These are phyloP conservation scores for Caloenas nicobarica DNA, from an alignment of 2,113 vertebrate genomes.

Conservation along the genomic window DNA sequence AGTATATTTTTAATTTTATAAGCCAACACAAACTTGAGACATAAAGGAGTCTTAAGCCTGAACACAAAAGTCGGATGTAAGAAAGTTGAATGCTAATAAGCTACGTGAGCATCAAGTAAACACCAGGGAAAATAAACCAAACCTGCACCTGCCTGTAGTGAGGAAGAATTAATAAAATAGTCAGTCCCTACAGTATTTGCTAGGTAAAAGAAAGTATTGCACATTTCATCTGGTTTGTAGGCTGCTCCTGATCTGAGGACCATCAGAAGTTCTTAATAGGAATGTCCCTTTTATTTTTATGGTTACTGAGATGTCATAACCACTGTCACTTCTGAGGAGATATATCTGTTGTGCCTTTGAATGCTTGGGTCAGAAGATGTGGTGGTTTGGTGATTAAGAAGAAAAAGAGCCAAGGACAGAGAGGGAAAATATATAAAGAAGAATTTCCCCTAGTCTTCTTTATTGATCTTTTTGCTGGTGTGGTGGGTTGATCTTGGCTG, in stretches of 20 bases:
- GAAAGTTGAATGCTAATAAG: not conserved
- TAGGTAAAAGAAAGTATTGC: not conserved
- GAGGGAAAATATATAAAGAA: not conserved
- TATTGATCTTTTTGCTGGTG: not conserved
- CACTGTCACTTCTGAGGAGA: not conserved
- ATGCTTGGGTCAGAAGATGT: not conserved
- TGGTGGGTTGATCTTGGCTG: not conserved
- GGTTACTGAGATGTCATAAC: not conserved
- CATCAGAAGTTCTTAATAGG: not conserved
- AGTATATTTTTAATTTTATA: not conserved
- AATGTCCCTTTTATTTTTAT: not conserved
- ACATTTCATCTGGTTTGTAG: not conserved
- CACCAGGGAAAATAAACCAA: not conserved
- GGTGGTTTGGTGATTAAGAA: not conserved
- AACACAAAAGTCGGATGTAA: not conserved
- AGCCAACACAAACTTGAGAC: not conserved
- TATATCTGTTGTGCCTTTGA: not conserved
- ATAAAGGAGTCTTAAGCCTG: not conserved
- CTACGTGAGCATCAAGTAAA: not conserved
- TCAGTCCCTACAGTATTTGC: not conserved
- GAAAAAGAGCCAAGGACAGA: not conserved
- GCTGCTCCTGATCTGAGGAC: not conserved
- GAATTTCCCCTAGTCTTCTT: not conserved
- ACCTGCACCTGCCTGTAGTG: not conserved
- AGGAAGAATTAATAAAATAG: not conserved